phyloP scores from a whole-genome alignment of 2,888 invertebrate genomes.

The Arrhopalites spinosus region DNA sequence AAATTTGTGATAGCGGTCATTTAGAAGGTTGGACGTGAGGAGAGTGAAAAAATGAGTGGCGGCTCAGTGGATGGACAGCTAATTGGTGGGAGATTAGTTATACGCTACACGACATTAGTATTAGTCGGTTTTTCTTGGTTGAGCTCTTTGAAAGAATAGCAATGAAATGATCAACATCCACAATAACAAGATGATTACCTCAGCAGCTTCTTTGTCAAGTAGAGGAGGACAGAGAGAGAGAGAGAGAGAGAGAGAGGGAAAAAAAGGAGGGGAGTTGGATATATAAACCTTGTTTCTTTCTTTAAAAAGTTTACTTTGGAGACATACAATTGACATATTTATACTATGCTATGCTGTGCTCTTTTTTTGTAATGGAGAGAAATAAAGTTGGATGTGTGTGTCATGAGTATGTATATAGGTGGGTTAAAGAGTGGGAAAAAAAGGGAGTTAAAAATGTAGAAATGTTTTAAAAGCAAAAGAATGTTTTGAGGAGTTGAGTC shows the following conservation, averaged over 20 bases:
- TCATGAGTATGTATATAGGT: not conserved
- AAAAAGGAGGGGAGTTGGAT: not conserved
- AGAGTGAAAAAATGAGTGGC: conserved; percentile 36
- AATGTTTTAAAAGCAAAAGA: conserved; percentile 50
- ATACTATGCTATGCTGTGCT: not conserved
- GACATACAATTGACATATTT: conserved; percentile 38
- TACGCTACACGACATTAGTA: conserved; percentile 42
- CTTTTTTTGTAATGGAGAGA: not conserved
- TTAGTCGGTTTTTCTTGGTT: conserved; percentile 31
- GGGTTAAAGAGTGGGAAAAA: not conserved
- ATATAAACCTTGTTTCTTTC: conserved; percentile 4
- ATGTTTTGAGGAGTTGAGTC: conserved; percentile 41
- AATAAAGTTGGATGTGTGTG: not conserved
- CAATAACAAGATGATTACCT: conserved; percentile 11
- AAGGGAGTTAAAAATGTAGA: conserved; percentile 33
- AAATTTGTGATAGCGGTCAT: conserved; percentile 31
- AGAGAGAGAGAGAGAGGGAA: not conserved
- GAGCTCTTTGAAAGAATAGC: conserved; percentile 18
- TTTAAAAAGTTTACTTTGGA: not conserved
- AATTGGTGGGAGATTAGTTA: conserved; percentile 50
- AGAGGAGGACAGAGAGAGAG: not conserved
- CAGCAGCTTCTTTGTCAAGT: conserved; percentile 8
- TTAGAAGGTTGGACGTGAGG: conserved; percentile 27
- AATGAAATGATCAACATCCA: conserved; percentile 28
- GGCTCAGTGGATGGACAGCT: conserved; percentile 40